Conservation (phyloP, 1,140 invertebrate species). For the Hermetia illucens region DNA sequence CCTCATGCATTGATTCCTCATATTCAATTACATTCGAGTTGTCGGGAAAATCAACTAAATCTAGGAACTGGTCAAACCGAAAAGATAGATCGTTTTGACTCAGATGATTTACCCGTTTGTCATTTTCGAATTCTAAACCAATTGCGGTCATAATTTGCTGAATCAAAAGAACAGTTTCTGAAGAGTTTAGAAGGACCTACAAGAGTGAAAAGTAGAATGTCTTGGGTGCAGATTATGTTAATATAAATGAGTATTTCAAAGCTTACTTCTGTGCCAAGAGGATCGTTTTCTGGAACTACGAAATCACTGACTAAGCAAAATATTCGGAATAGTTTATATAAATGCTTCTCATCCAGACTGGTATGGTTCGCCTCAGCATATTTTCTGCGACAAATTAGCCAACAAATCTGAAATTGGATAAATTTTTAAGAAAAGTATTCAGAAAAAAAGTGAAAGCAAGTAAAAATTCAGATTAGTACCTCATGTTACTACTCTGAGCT, state of each 20-base stretch:
- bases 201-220: slow-evolving; percentile 6
- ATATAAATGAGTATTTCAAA: too few species aligned
- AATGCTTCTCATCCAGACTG: slow-evolving; percentile 44
- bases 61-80: slow-evolving; percentile 5
- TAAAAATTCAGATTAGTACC: too few species aligned
- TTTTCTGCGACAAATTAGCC: slow-evolving; percentile 56
- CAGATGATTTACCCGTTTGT: slow-evolving; percentile 43
- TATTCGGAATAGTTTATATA: slow-evolving; percentile 61
- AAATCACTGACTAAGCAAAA: slow-evolving; percentile 63
- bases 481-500: too few species aligned
- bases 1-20: slow-evolving; percentile 47
- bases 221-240: too few species aligned
- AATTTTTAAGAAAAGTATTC: too few species aligned
- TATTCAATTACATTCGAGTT: slow-evolving; percentile 55
- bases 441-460: too few species aligned
- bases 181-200: slow-evolving; percentile 47
- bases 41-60: slow-evolving; percentile 34
- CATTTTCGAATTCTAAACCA: slow-evolving; percentile 48
- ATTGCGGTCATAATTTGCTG: slow-evolving; percentile 49
- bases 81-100: neutral
- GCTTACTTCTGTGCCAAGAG: slow-evolving; percentile 16
- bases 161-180: slow-evolving; percentile 47
- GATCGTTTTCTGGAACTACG: too few species aligned
- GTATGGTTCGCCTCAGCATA: slow-evolving; percentile 40
- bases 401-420: too few species aligned